A percentile compares a stretch with the other conserved stretches of the same genome.
Evolutionary conservation across 2,113 vertebrate species (phyloP).

Genomic region (Typhlomys cinereus): DNA sequence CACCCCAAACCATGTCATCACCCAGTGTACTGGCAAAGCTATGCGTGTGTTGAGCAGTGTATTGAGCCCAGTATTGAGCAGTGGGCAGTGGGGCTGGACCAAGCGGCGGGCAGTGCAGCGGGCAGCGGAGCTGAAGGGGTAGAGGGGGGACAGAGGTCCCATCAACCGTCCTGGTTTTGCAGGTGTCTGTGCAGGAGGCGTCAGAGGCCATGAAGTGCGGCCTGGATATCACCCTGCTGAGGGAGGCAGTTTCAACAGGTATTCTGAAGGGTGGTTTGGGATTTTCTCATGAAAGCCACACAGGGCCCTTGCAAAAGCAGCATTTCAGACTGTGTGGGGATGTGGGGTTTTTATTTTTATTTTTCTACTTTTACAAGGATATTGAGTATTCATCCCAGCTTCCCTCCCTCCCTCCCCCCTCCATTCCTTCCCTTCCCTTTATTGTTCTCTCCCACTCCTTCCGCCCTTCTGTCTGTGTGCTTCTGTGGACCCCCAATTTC

Average conservation of each 20-base stretch:
- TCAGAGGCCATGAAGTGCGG: background rate
- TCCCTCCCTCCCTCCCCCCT: too few relatives aligned
- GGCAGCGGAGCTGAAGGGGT: background rate
- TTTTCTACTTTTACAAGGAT: too few relatives aligned
- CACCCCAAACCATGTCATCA: background rate
- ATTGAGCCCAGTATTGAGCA: background rate
- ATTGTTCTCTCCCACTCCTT: too few relatives aligned
- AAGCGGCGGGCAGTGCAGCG: background rate
- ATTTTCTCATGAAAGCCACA: background rate
- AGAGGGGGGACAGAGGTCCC: too few relatives aligned
- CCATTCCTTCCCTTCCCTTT: too few relatives aligned
- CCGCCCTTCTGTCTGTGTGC: too few relatives aligned
- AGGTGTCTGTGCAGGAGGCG: constrained; percentile 41
- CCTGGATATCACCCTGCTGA: constrained; percentile 65
- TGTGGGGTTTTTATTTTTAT: too few relatives aligned
- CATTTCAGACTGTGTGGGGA: background rate
- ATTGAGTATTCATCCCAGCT: too few relatives aligned
- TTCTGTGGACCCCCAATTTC: too few relatives aligned
- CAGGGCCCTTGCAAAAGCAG: background rate
- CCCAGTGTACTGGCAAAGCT: background rate
- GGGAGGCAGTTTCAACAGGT: constrained; percentile 73
- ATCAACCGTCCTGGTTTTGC: background rate
- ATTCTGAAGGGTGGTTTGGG: constrained; percentile 26
- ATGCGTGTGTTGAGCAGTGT: too few relatives aligned
- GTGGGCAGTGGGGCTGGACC: too few relatives aligned